These are phyloP conservation scores for Poecilia wingei DNA, from an alignment of 2,797 vertebrate genomes.

Conservation along the genomic window DNA sequence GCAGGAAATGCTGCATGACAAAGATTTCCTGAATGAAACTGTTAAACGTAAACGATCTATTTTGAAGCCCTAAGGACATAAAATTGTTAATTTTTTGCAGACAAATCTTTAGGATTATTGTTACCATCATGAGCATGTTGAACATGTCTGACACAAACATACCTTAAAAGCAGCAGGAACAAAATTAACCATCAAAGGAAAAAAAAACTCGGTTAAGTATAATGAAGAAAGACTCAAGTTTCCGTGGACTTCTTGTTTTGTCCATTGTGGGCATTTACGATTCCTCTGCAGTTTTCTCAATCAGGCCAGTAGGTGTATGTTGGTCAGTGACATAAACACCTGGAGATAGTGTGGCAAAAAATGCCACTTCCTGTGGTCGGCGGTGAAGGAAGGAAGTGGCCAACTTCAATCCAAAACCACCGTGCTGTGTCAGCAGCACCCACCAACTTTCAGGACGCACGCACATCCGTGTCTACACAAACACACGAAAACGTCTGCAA, in stretches of 20 bases:
- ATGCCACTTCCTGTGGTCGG: conserved; percentile 64
- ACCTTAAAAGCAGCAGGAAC: neutral
- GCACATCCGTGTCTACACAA: neutral
- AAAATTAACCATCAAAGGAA: neutral
- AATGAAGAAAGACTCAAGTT: neutral
- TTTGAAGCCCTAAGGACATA: neutral
- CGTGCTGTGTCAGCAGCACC: conserved; percentile 46
- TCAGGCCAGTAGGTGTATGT: conserved; percentile 9
- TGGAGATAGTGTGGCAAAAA: conserved; percentile 5
- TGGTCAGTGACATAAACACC: conserved; percentile 29
- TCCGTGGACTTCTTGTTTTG: neutral
- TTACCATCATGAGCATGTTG: neutral
- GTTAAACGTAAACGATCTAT: neutral
- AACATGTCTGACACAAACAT: neutral
- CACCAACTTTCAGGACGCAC: conserved; percentile 32
- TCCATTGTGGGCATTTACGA: neutral
- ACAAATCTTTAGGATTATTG: too few relatives aligned
- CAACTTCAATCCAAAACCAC: conserved; percentile 29
- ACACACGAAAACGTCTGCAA: conserved; percentile 6
- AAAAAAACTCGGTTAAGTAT: neutral
- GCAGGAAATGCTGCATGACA: neutral
- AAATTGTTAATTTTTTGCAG: neutral
- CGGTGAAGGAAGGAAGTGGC: conserved; percentile 58
- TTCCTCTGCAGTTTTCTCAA: neutral
- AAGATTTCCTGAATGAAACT: conserved; percentile 9